Percentiles rank a stretch among this genome's conserved stretches.
Conservation (phyloP, 2,797 vertebrate genomes). For the Anisognathus igniventris region DNA sequence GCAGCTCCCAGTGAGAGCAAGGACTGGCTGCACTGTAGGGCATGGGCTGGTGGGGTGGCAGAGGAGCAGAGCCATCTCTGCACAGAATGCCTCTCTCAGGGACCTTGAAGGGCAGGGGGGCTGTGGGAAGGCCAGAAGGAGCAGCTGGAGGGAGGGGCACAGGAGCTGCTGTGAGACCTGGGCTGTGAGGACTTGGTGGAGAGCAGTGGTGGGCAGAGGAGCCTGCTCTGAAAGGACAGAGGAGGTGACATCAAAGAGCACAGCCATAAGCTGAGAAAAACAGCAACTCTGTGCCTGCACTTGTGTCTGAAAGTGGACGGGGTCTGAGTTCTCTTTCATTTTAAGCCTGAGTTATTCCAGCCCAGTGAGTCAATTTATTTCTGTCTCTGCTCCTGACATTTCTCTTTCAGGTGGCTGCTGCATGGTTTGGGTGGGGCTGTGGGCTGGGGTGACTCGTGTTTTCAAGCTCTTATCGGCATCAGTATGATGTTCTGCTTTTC, state of each 20-base stretch:
- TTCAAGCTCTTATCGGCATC: conserved; percentile 41
- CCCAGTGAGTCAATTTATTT: conserved; percentile 35
- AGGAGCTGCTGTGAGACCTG: not conserved
- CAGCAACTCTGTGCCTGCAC: not conserved
- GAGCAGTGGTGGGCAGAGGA: not conserved
- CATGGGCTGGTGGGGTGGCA: not conserved
- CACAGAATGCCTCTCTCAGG: accelerated
- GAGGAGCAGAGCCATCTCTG: not conserved
- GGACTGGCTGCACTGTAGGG: accelerated
- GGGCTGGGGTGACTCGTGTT: conserved; percentile 51
- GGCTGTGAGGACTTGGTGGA: not conserved
- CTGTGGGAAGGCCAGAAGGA: not conserved
- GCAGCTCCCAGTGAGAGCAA: not conserved
- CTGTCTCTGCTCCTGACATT: conserved; percentile 8
- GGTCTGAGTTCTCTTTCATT: conserved; percentile 16
- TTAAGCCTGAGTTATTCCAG: conserved; percentile 31
- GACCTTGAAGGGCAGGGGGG: not conserved
- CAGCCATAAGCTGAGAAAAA: not conserved
- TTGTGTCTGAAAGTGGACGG: not conserved
- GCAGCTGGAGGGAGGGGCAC: not conserved
- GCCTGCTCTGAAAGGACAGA: not conserved
- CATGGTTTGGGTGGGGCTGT: conserved; percentile 48
- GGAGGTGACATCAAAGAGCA: not conserved
- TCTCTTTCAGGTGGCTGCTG: conserved; percentile 55
- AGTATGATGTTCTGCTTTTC: conserved; percentile 55